These are phyloP conservation scores for Melipona bicolor DNA, from an alignment of 2,888 invertebrate species.

Conservation along the genomic window DNA sequence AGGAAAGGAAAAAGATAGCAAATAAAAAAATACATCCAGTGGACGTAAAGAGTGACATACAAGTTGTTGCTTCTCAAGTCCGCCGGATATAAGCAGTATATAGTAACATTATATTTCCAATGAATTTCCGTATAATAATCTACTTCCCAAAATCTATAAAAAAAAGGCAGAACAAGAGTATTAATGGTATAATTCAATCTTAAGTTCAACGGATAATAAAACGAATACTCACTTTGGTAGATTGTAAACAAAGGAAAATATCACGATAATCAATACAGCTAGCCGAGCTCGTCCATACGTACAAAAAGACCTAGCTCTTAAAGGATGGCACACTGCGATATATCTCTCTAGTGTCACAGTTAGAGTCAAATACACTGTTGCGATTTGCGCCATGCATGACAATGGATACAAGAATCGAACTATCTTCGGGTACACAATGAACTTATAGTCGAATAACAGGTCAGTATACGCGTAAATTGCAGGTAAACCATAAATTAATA, in stretches of 20 bases:
- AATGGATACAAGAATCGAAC: slow-evolving; percentile 93
- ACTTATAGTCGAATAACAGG: slow-evolving; percentile 90
- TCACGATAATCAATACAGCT: slow-evolving; percentile 92
- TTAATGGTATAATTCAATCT: not conserved
- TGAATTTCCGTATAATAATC: slow-evolving; percentile 82
- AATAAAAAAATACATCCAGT: slow-evolving; percentile 97
- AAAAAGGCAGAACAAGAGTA: not conserved
- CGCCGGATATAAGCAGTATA: slow-evolving; percentile 90
- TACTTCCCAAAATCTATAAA: slow-evolving; percentile 89
- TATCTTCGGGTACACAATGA: slow-evolving; percentile 91
- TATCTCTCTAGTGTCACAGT: slow-evolving; percentile 97
- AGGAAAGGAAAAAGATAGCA: slow-evolving; percentile 97
- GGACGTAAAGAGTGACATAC: slow-evolving; percentile 95
- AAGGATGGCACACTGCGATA: slow-evolving; percentile 96
- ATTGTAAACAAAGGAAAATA: slow-evolving; percentile 94
- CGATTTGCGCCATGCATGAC: slow-evolving; percentile 95
- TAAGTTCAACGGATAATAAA: too few species aligned
- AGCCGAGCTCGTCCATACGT: slow-evolving; percentile 94
- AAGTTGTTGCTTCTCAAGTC: slow-evolving; percentile 88
- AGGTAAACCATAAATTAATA: slow-evolving; percentile 92
- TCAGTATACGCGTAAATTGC: slow-evolving; percentile 94
- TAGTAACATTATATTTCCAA: slow-evolving; percentile 85
- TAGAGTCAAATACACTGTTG: slow-evolving; percentile 95
- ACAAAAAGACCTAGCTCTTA: slow-evolving; percentile 94
- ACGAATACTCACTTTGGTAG: slow-evolving; percentile 86